A percentile compares a stretch with the other conserved stretches of the same genome.
Conservation (phyloP, 2,888 invertebrate genomes). For the Tolmerus cingulatus region DNA sequence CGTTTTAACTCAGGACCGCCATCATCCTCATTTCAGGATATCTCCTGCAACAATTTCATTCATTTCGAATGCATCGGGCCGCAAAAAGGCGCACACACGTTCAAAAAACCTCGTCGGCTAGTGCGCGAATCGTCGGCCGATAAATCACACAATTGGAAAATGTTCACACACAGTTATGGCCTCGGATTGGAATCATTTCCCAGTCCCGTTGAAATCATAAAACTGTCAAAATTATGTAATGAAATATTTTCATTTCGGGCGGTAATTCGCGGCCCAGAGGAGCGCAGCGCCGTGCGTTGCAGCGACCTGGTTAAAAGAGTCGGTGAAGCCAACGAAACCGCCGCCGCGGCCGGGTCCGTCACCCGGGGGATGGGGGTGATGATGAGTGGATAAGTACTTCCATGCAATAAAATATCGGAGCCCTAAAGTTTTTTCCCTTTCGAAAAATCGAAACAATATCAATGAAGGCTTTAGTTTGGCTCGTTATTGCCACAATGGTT, state of each 20-base stretch:
- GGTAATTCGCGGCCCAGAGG: neutral
- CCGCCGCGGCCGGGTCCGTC: neutral
- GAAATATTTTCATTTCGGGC: constrained; percentile 41
- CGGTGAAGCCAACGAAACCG: neutral
- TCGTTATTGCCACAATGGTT: constrained; percentile 36
- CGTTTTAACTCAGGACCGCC: constrained; percentile 10
- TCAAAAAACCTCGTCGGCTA: neutral
- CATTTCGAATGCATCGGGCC: neutral
- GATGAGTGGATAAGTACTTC: constrained; percentile 30
- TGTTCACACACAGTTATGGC: constrained; percentile 40
- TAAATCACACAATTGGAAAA: constrained; percentile 36
- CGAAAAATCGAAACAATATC: constrained; percentile 37
- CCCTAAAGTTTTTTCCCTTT: neutral
- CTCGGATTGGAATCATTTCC: constrained; percentile 41
- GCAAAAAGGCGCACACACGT: neutral
- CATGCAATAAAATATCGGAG: constrained; percentile 23
- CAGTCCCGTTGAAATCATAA: constrained; percentile 43
- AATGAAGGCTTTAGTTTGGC: constrained; percentile 26
- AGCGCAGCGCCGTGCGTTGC: neutral
- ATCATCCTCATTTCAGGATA: constrained; percentile 13
- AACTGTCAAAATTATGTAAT: constrained; percentile 44
- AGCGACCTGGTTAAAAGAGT: neutral
- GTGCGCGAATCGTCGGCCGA: neutral
- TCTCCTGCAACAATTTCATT: constrained; percentile 24
- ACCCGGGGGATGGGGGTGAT: neutral